Evolutionary conservation across 2,888 invertebrate species (phyloP), one percentile per base, ranked within the genome.

Genomic region (Leucophenga maculata): DNA sequence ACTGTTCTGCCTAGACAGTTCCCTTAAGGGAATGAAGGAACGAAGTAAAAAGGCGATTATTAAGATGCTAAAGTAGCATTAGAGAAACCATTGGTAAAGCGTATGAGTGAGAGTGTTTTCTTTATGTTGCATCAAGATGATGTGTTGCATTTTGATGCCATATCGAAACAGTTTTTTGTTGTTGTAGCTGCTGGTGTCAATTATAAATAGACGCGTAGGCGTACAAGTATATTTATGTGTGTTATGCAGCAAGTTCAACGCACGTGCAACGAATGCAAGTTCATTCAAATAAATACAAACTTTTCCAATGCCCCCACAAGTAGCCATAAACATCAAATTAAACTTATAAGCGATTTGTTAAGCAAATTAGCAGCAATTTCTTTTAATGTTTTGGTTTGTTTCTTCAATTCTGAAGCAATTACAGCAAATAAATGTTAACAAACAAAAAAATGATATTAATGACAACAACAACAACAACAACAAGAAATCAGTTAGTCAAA

Each of bases 241-340:
- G 31, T 18, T 39, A 39, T 72, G 72, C 68, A 70, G 57, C 44
- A 81, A 79, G 79, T 79, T 79, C 80, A 82, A 76, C 75, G 79
- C 76, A 74, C 79, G 77, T 70, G 59, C 67, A 67, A 69, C 31
- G 32, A 18, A 26, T 39, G 11, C 44, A 32, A 60, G 44, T 44
- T 44, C 60, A 44, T 1, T 18, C 4, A 50, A n/a, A 18, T 50
- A 16, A 13, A 11, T 50, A 6, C 13, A 18, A 11, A 11, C n/a
- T 50, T 50, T 50, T 50, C 6, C 13, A 39, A 39, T 39, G 39
- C 39, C 39, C 8, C 39, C 39, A 3, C 6, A 3, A 32, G 32
- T 39, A 1, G 39, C 26, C 26, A 3, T 6, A 39, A 39, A 39
- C 39, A 6, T 39, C 39, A 8, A 26, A 39, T 6, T 39, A 39